A percentile compares a stretch with the other conserved stretches of the same genome.
phyloP scores from a whole-genome alignment of 2,888 invertebrate species.

The Hydriomena furcata region DNA sequence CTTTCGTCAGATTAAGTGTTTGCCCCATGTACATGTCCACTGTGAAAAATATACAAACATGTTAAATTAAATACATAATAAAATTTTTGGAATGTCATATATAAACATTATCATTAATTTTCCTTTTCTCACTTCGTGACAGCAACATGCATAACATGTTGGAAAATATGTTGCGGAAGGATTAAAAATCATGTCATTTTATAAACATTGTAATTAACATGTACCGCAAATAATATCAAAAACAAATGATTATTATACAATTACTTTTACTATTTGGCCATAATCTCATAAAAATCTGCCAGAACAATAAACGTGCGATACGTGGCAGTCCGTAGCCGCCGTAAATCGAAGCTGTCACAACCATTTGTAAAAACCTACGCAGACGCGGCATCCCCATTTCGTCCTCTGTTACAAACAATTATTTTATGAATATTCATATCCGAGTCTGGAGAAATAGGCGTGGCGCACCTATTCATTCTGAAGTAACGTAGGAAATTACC shows the following conservation, averaged over 20 bases:
- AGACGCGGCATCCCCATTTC: slow-evolving; percentile 45
- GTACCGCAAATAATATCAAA: no score
- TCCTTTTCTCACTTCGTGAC: no score
- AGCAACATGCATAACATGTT: no score
- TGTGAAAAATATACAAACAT: slow-evolving; percentile 43
- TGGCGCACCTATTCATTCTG: slow-evolving; percentile 29
- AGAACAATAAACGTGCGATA: neutral
- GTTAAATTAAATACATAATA: no score
- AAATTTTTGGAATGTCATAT: no score
- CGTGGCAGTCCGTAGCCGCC: slow-evolving; percentile 30
- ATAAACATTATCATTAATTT: no score
- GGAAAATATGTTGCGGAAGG: no score
- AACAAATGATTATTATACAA: no score
- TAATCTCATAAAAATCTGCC: no score
- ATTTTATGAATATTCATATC: slow-evolving; percentile 57
- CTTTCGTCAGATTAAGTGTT: slow-evolving; percentile 85
- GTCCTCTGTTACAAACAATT: slow-evolving; percentile 51
- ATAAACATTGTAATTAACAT: no score
- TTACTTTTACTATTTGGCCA: no score
- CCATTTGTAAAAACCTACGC: slow-evolving; percentile 53
- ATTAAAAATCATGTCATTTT: no score
- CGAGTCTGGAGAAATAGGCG: slow-evolving; percentile 30
- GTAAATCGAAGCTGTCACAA: slow-evolving; percentile 54
- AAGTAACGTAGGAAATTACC: slow-evolving; percentile 26
- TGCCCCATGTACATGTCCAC: slow-evolving; percentile 86